A percentile compares a stretch with the other conserved stretches of the same genome.
phyloP scores from a whole-genome alignment of 2,113 vertebrate genomes.

The Eolophus roseicapilla region DNA sequence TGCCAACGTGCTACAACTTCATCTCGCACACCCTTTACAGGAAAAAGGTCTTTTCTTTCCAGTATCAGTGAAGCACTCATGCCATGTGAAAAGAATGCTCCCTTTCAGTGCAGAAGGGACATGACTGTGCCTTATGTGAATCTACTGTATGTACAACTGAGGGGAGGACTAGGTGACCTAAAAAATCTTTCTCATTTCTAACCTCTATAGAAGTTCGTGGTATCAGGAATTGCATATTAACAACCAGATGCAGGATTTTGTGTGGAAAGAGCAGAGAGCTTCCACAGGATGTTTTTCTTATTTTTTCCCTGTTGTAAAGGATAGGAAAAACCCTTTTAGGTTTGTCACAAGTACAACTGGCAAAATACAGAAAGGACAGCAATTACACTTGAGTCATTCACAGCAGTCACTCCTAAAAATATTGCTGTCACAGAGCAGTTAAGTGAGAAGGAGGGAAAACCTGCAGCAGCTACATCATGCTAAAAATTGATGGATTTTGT shows the following conservation, averaged over 20 bases:
- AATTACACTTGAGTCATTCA: neutral
- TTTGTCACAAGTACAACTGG: neutral
- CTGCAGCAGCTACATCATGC: neutral
- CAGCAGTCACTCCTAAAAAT: neutral
- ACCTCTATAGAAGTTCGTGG: neutral
- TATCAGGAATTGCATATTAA: neutral
- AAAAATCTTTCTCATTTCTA: slow-evolving; percentile 20
- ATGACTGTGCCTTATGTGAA: slow-evolving; percentile 23
- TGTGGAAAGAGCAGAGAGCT: neutral
- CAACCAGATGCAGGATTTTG: neutral
- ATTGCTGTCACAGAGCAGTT: neutral
- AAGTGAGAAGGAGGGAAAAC: neutral
- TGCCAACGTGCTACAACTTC: slow-evolving; percentile 55
- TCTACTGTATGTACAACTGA: neutral
- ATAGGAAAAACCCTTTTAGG: neutral
- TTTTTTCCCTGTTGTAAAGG: neutral
- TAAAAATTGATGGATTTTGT: neutral
- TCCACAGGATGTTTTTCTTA: neutral
- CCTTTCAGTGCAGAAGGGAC: slow-evolving; percentile 36
- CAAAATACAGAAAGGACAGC: neutral
- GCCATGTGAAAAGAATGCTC: slow-evolving; percentile 15
- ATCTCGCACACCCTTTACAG: slow-evolving; percentile 62
- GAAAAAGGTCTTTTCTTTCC: slow-evolving; percentile 41
- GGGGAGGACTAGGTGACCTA: neutral
- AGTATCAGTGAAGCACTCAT: slow-evolving; percentile 42